phyloP scores from a whole-genome alignment of 2,113 vertebrate species.

The Tringa solitaria region DNA sequence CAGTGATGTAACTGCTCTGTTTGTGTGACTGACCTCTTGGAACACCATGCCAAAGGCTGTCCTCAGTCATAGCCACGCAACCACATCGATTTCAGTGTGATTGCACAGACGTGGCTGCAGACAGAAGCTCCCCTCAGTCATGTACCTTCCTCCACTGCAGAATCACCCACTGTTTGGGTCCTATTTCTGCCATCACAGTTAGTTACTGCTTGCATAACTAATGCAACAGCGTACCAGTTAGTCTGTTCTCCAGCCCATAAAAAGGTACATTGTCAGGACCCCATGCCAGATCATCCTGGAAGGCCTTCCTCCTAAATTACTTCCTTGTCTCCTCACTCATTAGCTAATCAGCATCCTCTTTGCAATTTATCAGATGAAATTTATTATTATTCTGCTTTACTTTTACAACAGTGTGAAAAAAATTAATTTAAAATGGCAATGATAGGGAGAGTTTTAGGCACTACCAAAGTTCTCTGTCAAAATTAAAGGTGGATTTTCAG shows the following conservation, averaged over 20 bases:
- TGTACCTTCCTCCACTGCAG: background rate
- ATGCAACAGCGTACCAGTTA: background rate
- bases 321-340: background rate
- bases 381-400: background rate
- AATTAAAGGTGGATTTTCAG: background rate
- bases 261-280: background rate
- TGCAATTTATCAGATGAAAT: background rate
- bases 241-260: background rate
- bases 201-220: background rate
- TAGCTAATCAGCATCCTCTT: background rate
- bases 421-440: background rate
- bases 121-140: background rate
- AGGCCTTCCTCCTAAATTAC: background rate
- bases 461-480: background rate
- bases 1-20: conserved; percentile 1
- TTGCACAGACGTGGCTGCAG: background rate
- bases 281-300: background rate
- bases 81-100: background rate
- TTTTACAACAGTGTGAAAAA: background rate
- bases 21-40: background rate
- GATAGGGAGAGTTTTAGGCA: background rate
- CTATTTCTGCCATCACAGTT: background rate
- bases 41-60: background rate
- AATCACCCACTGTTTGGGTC: background rate
- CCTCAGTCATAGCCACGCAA: background rate